Evolutionary conservation across 2,113 vertebrate genomes (phyloP).

Genomic region (Ascaphus truei): DNA sequence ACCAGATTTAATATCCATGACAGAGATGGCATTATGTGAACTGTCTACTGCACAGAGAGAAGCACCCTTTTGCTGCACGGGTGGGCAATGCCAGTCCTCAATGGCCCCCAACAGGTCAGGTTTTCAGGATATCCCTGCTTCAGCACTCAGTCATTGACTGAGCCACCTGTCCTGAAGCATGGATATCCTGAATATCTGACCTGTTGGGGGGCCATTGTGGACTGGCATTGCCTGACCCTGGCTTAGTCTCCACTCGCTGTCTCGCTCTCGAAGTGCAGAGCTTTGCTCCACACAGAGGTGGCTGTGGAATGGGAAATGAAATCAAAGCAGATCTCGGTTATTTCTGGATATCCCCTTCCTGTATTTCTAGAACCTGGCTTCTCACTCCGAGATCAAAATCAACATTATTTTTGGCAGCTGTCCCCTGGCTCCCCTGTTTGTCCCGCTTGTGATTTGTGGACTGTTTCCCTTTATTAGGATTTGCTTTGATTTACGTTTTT

Average conservation of each 20-base stretch:
- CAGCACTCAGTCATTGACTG: too few relatives aligned
- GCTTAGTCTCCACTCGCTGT: not conserved
- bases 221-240: not conserved
- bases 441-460: not conserved
- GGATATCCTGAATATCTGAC: too few relatives aligned
- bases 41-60: too few relatives aligned
- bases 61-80: too few relatives aligned
- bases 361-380: not conserved
- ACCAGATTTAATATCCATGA: too few relatives aligned
- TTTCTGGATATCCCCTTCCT: slow-evolving; percentile 27
- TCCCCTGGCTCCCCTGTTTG: not conserved
- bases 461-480: not conserved
- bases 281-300: not conserved
- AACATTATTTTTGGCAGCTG: slow-evolving; percentile 5
- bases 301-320: not conserved
- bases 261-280: not conserved
- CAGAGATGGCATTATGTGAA: too few relatives aligned
- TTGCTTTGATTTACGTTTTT: too few relatives aligned
- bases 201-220: too few relatives aligned
- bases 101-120: too few relatives aligned
- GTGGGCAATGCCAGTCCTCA: too few relatives aligned
- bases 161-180: too few relatives aligned
- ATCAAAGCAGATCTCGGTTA: not conserved
- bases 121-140: too few relatives aligned
- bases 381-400: not conserved